Conservation (phyloP, 2,113 vertebrate species). For the Marcusenius ussheri region DNA sequence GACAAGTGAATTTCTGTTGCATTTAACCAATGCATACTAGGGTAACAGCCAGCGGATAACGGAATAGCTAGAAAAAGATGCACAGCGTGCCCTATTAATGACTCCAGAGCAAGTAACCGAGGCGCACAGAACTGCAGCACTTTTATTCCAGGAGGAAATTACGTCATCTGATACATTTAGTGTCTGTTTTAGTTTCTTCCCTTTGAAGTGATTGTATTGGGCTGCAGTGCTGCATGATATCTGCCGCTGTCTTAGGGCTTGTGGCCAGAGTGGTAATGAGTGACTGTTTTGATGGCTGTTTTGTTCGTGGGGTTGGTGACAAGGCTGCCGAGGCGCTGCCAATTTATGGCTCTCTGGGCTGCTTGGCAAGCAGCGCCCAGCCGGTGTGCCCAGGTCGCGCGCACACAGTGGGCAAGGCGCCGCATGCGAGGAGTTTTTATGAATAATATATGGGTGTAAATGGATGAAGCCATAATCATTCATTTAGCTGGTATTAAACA, state of each 20-base stretch:
- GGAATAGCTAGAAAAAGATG: neutral
- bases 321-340: slow-evolving; percentile 38
- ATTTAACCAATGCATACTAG: neutral
- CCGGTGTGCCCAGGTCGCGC: slow-evolving; percentile 40
- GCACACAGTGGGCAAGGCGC: slow-evolving; percentile 31
- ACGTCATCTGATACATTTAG: neutral
- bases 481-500: slow-evolving; percentile 53
- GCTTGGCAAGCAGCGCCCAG: slow-evolving; percentile 36
- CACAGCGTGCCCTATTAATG: neutral
- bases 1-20: neutral
- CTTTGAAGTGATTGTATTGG: neutral
- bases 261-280: slow-evolving; percentile 40
- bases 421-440: slow-evolving; percentile 43
- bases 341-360: slow-evolving; percentile 50
- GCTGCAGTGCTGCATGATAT: neutral
- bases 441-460: slow-evolving; percentile 58
- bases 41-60: neutral
- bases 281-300: slow-evolving; percentile 49
- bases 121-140: neutral
- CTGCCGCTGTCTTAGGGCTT: neutral
- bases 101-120: neutral
- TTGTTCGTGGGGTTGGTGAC: slow-evolving; percentile 53
- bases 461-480: slow-evolving; percentile 53
- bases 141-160: neutral
- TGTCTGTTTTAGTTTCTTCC: neutral